Base-by-base conservation (phyloP, 2,113 vertebrate species). In the Arothron firmamentum region DNA sequence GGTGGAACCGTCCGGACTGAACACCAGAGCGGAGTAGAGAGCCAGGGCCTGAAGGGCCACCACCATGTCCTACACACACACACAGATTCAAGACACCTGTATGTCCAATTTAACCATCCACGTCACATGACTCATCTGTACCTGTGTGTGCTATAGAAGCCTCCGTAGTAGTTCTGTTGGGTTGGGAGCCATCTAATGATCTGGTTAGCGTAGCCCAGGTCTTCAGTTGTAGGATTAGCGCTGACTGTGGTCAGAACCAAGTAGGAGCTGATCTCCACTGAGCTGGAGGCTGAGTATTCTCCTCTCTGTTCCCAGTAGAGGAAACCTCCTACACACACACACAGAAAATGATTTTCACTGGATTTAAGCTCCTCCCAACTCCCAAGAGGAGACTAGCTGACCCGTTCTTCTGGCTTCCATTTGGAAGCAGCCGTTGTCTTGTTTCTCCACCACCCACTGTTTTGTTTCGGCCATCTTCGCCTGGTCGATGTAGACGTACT, bases 101-200 rank as follows among this genome's bases (percentile, higher is more conserved):
- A n/a, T 47, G 45, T 47, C 6, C 2, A 8, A 16, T n/a, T n/a
- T 47, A 6, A 17, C 7, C 45, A 28, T 38, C 9, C 1, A 3
- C 10, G 9, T 38, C 9, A 38, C 34, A 12, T 28, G 25, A 28
- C 23, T 14, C 5, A 12, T 9, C 5, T 52, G 46, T 62, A 95
- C 94, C 93, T 92, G 92, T 0, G n/a, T n/a, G 91, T 94, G 34
- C 92, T 93, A 15, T 88, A 89, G 80, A 93, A 95, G 41, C 93
- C 92, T 80, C 93, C 93, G 0, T 85, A 89, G 12, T 89, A 49
- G 62, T 94, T 95, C 79, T 93, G 92, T 71, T 94, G 89, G 3
- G 15, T 57, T 8, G 87, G 70, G 46, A 94, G 62, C 93, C 93
- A 95, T 12, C 85, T 82, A 23, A 92, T 84, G 23, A 92, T 84